Percentiles rank a stretch among this genome's conserved stretches.
These are phyloP conservation scores for Sminthurides aquaticus DNA, from an alignment of 2,888 invertebrate species.

Conservation along the genomic window DNA sequence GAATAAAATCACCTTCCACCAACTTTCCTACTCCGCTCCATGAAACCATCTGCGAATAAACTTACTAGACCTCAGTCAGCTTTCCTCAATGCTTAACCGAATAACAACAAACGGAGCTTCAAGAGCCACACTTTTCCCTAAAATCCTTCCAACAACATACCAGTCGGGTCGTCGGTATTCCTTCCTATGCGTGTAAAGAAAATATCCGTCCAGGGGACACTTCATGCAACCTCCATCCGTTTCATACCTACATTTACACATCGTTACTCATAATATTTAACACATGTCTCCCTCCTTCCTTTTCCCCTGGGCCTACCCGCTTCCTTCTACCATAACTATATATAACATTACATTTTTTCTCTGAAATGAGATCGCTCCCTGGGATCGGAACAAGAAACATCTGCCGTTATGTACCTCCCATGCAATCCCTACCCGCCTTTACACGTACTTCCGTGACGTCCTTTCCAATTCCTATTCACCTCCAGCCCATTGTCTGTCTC, in stretches of 20 bases:
- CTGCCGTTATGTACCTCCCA: slow-evolving; percentile 14
- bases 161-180: not conserved
- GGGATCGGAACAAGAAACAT: slow-evolving; percentile 10
- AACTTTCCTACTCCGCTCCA: too few species aligned
- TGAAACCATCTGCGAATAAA: too few species aligned
- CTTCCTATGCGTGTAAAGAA: not conserved
- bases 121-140: not conserved
- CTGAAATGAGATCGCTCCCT: not conserved
- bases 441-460: not conserved
- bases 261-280: not conserved
- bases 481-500: not conserved
- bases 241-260: not conserved
- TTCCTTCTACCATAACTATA: not conserved
- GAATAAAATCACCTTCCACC: too few species aligned
- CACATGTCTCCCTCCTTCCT: not conserved
- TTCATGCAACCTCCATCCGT: not conserved
- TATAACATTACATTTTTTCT: not conserved
- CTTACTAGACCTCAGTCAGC: too few species aligned
- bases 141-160: not conserved
- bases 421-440: not conserved
- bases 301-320: not conserved
- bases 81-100: too few species aligned
- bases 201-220: not conserved
- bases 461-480: slow-evolving; percentile 3
- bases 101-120: not conserved